These are phyloP conservation scores for Pangasius krempfi DNA, from an alignment of 2,797 vertebrate species.

Conservation along the genomic window DNA sequence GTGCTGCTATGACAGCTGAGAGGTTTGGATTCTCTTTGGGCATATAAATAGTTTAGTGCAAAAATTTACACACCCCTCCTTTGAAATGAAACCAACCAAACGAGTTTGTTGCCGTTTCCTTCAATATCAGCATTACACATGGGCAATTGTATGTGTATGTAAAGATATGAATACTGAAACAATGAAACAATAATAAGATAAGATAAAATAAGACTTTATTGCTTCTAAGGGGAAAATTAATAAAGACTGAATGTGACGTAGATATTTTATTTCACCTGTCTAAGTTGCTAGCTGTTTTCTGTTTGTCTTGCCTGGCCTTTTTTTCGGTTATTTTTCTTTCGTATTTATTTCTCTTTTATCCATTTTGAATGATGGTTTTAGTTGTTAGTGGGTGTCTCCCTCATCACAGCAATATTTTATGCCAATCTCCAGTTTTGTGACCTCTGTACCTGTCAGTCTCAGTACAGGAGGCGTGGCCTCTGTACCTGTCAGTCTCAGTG, in stretches of 20 bases:
- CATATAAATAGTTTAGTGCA: not conserved
- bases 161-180: not conserved
- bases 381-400: not conserved
- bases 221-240: not conserved
- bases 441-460: no score
- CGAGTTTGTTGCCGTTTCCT: not conserved
- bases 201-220: not conserved
- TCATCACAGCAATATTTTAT: not conserved
- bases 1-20: not conserved
- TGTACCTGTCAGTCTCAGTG: no score
- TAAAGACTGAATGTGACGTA: not conserved
- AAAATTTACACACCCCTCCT: not conserved
- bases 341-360: not conserved
- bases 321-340: not conserved
- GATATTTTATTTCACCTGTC: not conserved
- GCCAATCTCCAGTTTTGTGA: not conserved
- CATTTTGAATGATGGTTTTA: no score
- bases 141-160: not conserved
- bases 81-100: not conserved
- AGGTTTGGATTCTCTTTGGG: not conserved
- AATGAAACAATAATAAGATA: not conserved
- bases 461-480: no score
- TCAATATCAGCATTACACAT: not conserved
- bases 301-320: not conserved
- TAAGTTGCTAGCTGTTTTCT: not conserved